phyloP scores from a whole-genome alignment of 2,113 vertebrate species.

The Sprattus sprattus region DNA sequence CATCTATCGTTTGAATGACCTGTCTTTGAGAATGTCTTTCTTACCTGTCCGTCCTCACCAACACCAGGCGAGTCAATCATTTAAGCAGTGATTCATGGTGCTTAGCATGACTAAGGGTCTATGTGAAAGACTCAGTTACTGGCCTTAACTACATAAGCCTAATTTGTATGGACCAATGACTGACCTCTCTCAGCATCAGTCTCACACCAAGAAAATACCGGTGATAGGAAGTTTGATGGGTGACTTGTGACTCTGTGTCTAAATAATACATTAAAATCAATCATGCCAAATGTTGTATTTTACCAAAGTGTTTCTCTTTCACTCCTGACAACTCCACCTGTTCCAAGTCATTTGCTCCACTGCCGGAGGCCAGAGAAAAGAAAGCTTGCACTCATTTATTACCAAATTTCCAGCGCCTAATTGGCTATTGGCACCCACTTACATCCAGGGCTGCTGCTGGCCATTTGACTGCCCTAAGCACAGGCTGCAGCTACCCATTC shows the following conservation, averaged over 20 bases:
- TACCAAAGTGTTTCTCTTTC: not conserved
- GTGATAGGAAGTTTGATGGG: not conserved
- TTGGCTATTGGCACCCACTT: not conserved
- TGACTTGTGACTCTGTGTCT: not conserved
- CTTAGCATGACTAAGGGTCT: conserved; percentile 35
- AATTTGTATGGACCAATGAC: conserved; percentile 16
- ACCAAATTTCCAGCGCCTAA: not conserved
- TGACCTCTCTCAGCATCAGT: not conserved
- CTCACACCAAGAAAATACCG: not conserved
- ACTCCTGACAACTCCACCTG: not conserved
- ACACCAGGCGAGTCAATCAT: conserved; percentile 46
- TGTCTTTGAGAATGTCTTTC: conserved; percentile 55
- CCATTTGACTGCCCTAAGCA: too few relatives aligned
- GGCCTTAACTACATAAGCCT: conserved; percentile 19
- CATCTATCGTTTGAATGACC: conserved; percentile 58
- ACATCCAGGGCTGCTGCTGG: too few relatives aligned
- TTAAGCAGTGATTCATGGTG: conserved; percentile 52
- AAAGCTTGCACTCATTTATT: not conserved
- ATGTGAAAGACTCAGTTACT: conserved; percentile 29
- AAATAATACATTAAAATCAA: not conserved
- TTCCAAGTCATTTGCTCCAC: not conserved
- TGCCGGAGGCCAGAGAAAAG: not conserved
- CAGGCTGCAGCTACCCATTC: too few relatives aligned
- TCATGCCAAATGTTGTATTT: not conserved
- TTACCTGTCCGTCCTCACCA: conserved; percentile 59